Evolutionary conservation across 2,888 invertebrate genomes (phyloP), one percentile per base, ranked within the genome.

Genomic region (Tenthredo scrophulariae): DNA sequence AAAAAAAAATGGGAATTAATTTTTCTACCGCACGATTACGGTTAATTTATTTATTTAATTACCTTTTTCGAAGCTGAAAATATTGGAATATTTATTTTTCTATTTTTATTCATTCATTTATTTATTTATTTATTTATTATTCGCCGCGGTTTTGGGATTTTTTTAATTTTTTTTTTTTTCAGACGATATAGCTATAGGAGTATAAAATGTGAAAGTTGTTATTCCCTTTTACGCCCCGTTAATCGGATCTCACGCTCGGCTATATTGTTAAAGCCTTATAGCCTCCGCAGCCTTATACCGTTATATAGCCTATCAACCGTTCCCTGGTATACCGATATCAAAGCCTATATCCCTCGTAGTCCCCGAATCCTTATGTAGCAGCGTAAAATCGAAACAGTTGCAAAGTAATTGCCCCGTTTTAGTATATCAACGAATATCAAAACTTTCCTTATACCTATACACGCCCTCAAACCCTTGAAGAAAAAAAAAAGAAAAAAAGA

Each of bases 201-300:
- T 80, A 62, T 80, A 80, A 80, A 80, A 80, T 80, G 79, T 62
- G 79, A 83, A 83, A 83, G 67, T 83, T 67, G 67, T 83, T 83
- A 83, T 83, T 40, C 67, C 46, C 46, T 83, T 83, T 83, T 83
- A 83, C 67, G 83, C 83, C 33, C 67, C 83, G 83, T 83, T 83
- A 83, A 83, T 83, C 83, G 83, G 83, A 70, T 67, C 83, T 50
- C 83, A 80, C 67, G 83, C 83, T 62, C 83, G 67, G 62, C 79
- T 80, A 80, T 72, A 80, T 80, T 80, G 83, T 83, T 70, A 67
- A 83, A 83, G 83, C 67, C 83, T 80, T 80, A 80, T 80, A 80
- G 62, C 65, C 80, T n/a, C 33, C n/a, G 40, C 37, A 80, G 80
- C 22, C 62, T 37, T 62, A 62, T 40, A 62, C 58, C 58, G 40